Conservation (phyloP, 2,888 invertebrate species). For the Heteromurus nitidus region DNA sequence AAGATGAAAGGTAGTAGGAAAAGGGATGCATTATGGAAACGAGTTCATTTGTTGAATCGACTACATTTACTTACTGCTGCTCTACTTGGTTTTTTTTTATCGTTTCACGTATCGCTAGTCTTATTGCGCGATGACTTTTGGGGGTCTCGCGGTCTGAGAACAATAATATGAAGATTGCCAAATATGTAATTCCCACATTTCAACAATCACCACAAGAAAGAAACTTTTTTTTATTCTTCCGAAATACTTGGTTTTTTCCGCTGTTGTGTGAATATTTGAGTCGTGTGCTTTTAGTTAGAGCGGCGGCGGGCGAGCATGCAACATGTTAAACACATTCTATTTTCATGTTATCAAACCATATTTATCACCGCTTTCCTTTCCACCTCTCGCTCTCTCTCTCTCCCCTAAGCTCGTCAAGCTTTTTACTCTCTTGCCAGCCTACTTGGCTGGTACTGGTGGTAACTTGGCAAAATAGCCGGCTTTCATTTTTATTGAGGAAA, state of each 20-base stretch:
- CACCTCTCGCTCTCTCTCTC: background rate
- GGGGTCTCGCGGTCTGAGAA: too few species aligned
- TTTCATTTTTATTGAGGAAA: background rate
- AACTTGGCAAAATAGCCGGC: background rate
- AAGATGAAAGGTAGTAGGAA: constrained; percentile 30
- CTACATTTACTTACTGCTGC: too few species aligned
- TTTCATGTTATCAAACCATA: constrained; percentile 53
- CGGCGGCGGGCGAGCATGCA: constrained; percentile 7
- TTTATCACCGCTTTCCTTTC: background rate
- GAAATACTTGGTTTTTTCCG: too few species aligned
- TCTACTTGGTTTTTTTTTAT: too few species aligned
- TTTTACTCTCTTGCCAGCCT: too few species aligned
- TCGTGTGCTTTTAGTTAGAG: background rate
- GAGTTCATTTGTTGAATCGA: constrained; percentile 50
- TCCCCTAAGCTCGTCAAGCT: background rate
- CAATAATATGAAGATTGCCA: too few species aligned
- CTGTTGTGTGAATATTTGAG: background rate
- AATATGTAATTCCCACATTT: too few species aligned
- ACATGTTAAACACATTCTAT: constrained; percentile 45
- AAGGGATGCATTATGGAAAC: constrained; percentile 46
- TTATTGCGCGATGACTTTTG: too few species aligned
- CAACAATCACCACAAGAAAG: too few species aligned
- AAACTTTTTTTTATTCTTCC: too few species aligned
- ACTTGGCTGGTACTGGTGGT: background rate
- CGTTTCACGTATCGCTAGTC: too few species aligned